These are phyloP conservation scores for Trimorus sp. DNA, from an alignment of 2,888 invertebrate genomes.

Conservation along the genomic window DNA sequence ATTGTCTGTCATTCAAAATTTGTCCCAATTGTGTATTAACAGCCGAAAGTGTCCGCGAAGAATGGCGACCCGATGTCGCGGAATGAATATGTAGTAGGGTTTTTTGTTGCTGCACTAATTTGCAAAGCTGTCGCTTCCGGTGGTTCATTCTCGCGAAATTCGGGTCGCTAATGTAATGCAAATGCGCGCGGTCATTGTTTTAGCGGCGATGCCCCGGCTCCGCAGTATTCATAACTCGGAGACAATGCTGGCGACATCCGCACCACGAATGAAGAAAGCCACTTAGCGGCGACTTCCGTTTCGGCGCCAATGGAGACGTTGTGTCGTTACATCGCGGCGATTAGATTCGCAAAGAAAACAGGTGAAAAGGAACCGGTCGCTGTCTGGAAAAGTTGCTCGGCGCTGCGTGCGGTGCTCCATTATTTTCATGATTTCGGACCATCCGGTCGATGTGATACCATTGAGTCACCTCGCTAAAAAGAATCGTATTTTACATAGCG, in stretches of 20 bases:
- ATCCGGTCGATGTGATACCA: neutral
- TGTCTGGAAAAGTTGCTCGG: no score
- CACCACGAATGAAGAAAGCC: conserved; percentile 72
- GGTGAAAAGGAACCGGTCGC: conserved; percentile 55
- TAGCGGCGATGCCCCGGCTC: conserved; percentile 5
- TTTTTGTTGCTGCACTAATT: conserved; percentile 72
- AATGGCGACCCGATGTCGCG: conserved; percentile 46
- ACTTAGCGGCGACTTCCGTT: conserved; percentile 71
- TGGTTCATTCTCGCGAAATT: conserved; percentile 62
- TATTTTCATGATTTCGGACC: neutral
- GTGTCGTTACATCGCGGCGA: conserved; percentile 42
- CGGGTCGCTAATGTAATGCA: conserved; percentile 72
- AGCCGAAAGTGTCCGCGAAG: conserved; percentile 40
- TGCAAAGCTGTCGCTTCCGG: conserved; percentile 69
- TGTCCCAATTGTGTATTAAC: conserved; percentile 40
- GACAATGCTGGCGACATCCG: conserved; percentile 71
- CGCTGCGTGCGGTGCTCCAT: neutral
- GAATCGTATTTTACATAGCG: neutral
- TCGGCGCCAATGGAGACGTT: conserved; percentile 53
- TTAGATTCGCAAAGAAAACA: conserved; percentile 56
- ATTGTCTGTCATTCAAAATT: conserved; percentile 40
- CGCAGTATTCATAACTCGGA: conserved; percentile 55
- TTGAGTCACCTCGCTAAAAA: neutral
- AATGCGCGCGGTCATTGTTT: conserved; percentile 72
- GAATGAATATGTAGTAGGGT: conserved; percentile 61